Evolutionary conservation across 2,888 invertebrate species (phyloP), one percentile per base, ranked within the genome.

Genomic region (Mythimna albipuncta): DNA sequence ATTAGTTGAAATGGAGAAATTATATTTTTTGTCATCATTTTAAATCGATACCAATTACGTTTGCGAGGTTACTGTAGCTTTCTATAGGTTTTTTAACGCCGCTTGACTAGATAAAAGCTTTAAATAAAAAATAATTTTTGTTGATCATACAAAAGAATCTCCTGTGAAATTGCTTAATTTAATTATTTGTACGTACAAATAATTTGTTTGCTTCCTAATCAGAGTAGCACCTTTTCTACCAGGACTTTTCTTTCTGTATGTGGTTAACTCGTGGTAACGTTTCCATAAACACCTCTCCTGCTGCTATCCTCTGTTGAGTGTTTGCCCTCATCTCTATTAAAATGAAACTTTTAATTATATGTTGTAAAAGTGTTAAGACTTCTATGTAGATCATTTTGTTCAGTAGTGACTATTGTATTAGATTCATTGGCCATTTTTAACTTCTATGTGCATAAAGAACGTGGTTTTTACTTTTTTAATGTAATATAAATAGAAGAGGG

Each of bases 181-280:
- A 16, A 16, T 21, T 55, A 16, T 41, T 19, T 63, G 21, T 32
- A 0, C 21, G 7, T 35, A 9, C 57, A 63, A 11, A 13, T 54
- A 69, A 9, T 6, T 6, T 52, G 50, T 35, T 63, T 54, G 4
- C 50, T 59, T 58, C 58, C 5, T 7, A 75, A 83, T 90, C 88
- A 90, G 88, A 87, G 87, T 85, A 87, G 85, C 88, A 89, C 84
- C 69, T 71, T 66, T 79, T 77, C 68, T 77, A 74, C 76, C 80
- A 81, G 84, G 84, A 86, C 81, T 86, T 85, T 80, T 84, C 66
- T 75, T 79, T 81, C 68, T 85, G 64, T 84, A 81, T 92, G 91
- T 93, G 91, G 89, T 90, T 93, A 92, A 92, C 89, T 88, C 84
- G 89, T 91, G 89, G 89, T 93, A 92, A 94, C 92, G 67, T 91